These are phyloP conservation scores for Prietella phreatophila DNA, from an alignment of 2,113 vertebrate genomes.

Conservation along the genomic window DNA sequence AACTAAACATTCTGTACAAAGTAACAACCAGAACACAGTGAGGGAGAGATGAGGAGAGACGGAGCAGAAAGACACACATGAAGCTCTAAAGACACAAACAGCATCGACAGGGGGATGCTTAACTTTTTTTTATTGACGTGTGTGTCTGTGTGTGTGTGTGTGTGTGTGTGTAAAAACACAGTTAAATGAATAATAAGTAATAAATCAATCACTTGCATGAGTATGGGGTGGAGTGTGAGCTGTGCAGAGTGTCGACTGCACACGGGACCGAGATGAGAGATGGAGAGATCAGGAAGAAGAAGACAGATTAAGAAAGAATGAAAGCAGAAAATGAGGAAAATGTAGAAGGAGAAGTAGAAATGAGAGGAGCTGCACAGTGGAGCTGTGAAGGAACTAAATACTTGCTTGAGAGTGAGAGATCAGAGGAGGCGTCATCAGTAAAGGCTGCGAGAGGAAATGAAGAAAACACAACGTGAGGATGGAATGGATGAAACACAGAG, in stretches of 20 bases:
- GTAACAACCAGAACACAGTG: background rate
- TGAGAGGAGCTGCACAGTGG: background rate
- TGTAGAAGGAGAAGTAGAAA: background rate
- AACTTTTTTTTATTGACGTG: background rate
- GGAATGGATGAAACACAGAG: background rate
- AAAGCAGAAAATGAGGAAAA: background rate
- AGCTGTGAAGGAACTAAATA: slow-evolving; percentile 51
- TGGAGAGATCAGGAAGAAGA: too few relatives aligned
- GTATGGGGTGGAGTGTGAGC: slow-evolving; percentile 13
- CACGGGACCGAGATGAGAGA: too few relatives aligned
- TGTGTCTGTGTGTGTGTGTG: background rate
- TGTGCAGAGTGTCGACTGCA: slow-evolving; percentile 46
- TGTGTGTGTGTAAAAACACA: too few relatives aligned
- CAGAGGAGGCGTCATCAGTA: slow-evolving; percentile 40
- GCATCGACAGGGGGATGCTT: background rate
- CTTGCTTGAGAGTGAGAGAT: slow-evolving; percentile 63
- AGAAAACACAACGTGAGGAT: slow-evolving; percentile 17
- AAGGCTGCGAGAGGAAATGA: slow-evolving; percentile 41
- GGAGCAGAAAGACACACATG: background rate
- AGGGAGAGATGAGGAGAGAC: background rate
- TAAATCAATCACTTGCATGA: too few relatives aligned
- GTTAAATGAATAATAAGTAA: too few relatives aligned
- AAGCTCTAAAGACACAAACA: background rate
- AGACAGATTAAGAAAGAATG: background rate
- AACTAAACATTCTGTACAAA: background rate